phyloP scores from a whole-genome alignment of 1,140 invertebrate genomes.

The Macrocentrus cingulum region DNA sequence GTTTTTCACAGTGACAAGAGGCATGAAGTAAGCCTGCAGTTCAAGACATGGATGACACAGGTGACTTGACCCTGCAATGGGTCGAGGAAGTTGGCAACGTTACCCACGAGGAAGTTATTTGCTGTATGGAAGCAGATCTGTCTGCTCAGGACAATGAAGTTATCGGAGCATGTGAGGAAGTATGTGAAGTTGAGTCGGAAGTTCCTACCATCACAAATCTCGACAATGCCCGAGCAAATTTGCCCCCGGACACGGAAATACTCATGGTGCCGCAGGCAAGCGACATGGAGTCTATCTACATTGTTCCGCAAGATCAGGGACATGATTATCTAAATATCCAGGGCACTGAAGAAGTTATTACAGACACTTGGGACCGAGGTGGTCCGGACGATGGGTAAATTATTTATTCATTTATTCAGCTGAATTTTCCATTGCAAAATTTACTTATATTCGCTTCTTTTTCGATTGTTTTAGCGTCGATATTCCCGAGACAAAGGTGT shows the following conservation, averaged over 20 bases:
- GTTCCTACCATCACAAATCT: no score
- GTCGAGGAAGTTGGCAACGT: conserved; percentile 63
- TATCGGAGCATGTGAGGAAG: conserved; percentile 56
- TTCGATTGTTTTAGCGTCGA: conserved; percentile 58
- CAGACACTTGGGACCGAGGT: conserved; percentile 73
- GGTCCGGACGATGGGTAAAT: conserved; percentile 69
- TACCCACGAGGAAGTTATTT: conserved; percentile 67
- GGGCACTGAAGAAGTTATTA: conserved; percentile 76
- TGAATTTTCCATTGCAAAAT: conserved; percentile 6
- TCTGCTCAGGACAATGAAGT: conserved; percentile 51
- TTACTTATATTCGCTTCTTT: conserved; percentile 23
- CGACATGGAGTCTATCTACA: conserved; percentile 57
- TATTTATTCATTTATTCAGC: conserved; percentile 13
- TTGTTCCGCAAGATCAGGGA: conserved; percentile 55
- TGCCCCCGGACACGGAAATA: conserved; percentile 39
- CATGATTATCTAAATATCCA: conserved; percentile 64
- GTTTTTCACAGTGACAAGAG: conserved; percentile 43
- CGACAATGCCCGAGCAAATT: conserved; percentile 42
- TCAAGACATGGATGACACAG: conserved; percentile 49
- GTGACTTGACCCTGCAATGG: conserved; percentile 60
- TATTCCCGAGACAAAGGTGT: conserved; percentile 61
- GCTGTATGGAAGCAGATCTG: conserved; percentile 60
- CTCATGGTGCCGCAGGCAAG: conserved; percentile 50
- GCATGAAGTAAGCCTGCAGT: conserved; percentile 39
- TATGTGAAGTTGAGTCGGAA: conserved; percentile 58